Percentiles rank a stretch among this genome's conserved stretches.
These are phyloP conservation scores for Carollia perspicillata DNA, from an alignment of 2,113 vertebrate species.

Conservation along the genomic window DNA sequence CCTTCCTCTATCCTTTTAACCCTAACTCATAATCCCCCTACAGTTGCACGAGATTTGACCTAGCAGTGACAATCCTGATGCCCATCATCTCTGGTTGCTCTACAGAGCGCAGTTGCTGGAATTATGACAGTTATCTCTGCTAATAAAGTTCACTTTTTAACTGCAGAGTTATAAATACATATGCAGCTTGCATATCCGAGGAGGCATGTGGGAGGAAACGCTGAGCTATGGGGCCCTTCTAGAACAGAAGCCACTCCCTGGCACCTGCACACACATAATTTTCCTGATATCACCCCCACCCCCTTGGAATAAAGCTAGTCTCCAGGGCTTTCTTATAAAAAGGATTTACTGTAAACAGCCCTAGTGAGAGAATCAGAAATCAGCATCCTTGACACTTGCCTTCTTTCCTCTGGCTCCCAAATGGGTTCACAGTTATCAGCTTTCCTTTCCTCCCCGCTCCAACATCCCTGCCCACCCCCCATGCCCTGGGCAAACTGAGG, in stretches of 20 bases:
- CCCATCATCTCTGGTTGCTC: slow-evolving; percentile 8
- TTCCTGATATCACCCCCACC: not conserved
- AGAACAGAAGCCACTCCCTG: slow-evolving; percentile 54
- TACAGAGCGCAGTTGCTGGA: not conserved
- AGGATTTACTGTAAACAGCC: not conserved
- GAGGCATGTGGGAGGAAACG: slow-evolving; percentile 63
- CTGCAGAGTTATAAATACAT: slow-evolving; percentile 74
- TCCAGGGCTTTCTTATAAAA: not conserved
- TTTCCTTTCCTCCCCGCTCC: not conserved
- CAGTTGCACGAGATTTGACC: not conserved
- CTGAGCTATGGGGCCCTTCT: slow-evolving; percentile 33
- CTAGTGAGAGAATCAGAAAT: not conserved
- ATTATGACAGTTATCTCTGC: slow-evolving; percentile 63
- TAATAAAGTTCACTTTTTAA: slow-evolving; percentile 66
- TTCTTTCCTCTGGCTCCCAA: not conserved
- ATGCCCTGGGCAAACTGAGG: not conserved
- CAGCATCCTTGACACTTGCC: not conserved
- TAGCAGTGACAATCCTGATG: not conserved
- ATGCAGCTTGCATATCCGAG: slow-evolving; percentile 40
- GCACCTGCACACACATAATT: slow-evolving; percentile 36
- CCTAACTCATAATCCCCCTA: not conserved
- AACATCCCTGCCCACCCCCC: not conserved
- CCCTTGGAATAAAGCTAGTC: not conserved
- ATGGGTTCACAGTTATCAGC: not conserved
- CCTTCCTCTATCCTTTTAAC: not conserved